Conservation (phyloP, 1,140 invertebrate species). For the Lordiphosa stackelbergi region DNA sequence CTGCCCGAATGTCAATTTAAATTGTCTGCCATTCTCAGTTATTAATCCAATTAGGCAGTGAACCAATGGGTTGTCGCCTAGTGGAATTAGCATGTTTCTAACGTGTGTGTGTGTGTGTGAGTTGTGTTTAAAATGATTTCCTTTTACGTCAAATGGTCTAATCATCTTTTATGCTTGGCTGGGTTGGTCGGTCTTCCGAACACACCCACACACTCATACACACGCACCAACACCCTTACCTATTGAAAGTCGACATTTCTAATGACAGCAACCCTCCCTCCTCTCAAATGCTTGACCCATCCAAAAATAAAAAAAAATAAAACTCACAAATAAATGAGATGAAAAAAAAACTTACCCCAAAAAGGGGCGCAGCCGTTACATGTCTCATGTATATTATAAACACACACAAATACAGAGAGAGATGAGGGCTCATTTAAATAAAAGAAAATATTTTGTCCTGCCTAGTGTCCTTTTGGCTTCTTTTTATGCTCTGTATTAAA, state of each 20-base stretch:
- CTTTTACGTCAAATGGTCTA: constrained; percentile 58
- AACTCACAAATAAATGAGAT: constrained; percentile 16
- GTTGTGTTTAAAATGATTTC: constrained; percentile 30
- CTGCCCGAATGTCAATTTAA: constrained; percentile 31
- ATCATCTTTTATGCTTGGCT: constrained; percentile 64
- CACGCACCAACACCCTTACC: constrained; percentile 27
- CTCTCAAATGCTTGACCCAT: constrained; percentile 22
- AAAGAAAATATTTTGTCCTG: constrained; percentile 68
- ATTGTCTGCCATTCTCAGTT: constrained; percentile 30
- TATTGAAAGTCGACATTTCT: constrained; percentile 63
- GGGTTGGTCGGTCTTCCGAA: constrained; percentile 3
- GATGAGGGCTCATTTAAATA: constrained; percentile 68
- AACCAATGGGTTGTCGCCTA: constrained; percentile 53
- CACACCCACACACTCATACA: constrained; percentile 1
- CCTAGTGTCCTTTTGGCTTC: constrained; percentile 37
- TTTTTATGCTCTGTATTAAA: not conserved
- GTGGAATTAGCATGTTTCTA: constrained; percentile 44
- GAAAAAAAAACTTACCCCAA: constrained; percentile 6
- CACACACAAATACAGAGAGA: constrained; percentile 24
- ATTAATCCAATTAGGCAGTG: constrained; percentile 48
- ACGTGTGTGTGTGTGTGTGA: constrained; percentile 12
- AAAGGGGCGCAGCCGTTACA: constrained; percentile 51
- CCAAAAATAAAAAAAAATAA: constrained; percentile 24
- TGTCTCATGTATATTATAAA: constrained; percentile 27
- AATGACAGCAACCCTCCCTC: constrained; percentile 33